Base-by-base conservation (phyloP, 2,797 vertebrate genomes). In the Hyperoplus immaculatus region DNA sequence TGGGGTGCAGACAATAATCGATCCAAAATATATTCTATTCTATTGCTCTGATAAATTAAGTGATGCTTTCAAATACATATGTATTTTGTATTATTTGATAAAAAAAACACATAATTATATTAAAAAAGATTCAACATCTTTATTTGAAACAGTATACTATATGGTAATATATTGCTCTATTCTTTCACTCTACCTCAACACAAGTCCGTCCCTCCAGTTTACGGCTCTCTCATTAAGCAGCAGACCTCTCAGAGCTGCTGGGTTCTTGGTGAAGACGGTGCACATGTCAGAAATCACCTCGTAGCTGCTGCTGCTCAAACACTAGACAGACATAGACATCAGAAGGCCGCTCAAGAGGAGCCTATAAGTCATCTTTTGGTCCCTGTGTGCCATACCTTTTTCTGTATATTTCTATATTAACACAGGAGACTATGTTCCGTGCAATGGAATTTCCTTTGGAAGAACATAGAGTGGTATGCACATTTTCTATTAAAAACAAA, bases 301-400 rank as follows among this genome's bases (percentile, higher is more conserved):
- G 0, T 42, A 69, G 84, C 72, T 62, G 45, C 75, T 67, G 61
- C 78, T 78, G 58, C 80, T 83, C 71, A 81, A 84, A 77, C 10
- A 38, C 78, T 88, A 77, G 57, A 50, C 58, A 62, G 63, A 85
- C 51, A 72, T 14, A 80, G 67, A 46, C 78, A 69, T 82, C 78
- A 84, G n/a, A 62, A 43, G 71, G 77, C 73, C 63, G 14, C 62
- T 77, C 77, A 38, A 47, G 61, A 82, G 50, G 75, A 88, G 41
- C 41, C 65, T 29, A 15, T 69, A 58, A 39, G 60, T 77, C 65
- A 71, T 70, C 75, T 75, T 75, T 73, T 29, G 29, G 55, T 83
- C 69, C 70, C 75, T 14, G 59, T 75, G 70, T 74, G 82, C 82
- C 50, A 58, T 76, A 85, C 82, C 89, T 78, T 72, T 63, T 87